Base-by-base conservation (phyloP, 2,797 vertebrate species). In the Ammospiza maritima region DNA sequence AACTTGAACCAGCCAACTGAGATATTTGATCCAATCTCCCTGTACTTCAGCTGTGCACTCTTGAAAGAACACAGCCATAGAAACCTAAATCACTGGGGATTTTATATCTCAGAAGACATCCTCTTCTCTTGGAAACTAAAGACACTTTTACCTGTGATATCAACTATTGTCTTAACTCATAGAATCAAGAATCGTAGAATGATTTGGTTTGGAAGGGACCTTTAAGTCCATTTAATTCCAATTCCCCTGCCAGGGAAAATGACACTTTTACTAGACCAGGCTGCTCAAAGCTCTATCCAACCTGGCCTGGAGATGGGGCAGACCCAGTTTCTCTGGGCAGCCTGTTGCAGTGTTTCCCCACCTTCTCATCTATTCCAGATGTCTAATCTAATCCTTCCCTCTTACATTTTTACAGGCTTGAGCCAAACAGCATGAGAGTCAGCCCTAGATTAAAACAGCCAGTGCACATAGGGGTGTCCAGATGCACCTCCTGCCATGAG, bases 371-470 rank as follows among this genome's bases (percentile, higher is more conserved):
- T 42, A 75, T 56, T 48, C 19, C 7, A 48, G 18, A 36, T 56
- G 13, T 13, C 18, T 48, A 27, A 19, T 44, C 9, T 42, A 36
- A 61, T 16, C 12, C 18, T 48, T 4, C 16, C 32, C 3, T 62
- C 32, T 62, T n/a, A 14, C 13, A 36, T 16, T 56, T 3, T 36
- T 42, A 62, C 0, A 0, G 19, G 10, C 13, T 17, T 73, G 45
- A 85, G 26, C 15, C 50, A 86, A n/a, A 13, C 1, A 51, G 1
- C 21, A 14, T 6, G 10, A 56, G 4, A 40, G 5, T 57, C 42
- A 66, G 6, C 30, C 22, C 23, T 23, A 75, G 30, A n/a, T 65
- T 53, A 29, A 56, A 85, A 69, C 32, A 64, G 6, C 1, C 47
- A 61, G 0, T 6, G 26, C 32, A 11, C 1, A 0, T 21, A 22